Evolutionary conservation across 2,797 vertebrate species (phyloP).

Genomic region (Hypotaenidia philippensis): DNA sequence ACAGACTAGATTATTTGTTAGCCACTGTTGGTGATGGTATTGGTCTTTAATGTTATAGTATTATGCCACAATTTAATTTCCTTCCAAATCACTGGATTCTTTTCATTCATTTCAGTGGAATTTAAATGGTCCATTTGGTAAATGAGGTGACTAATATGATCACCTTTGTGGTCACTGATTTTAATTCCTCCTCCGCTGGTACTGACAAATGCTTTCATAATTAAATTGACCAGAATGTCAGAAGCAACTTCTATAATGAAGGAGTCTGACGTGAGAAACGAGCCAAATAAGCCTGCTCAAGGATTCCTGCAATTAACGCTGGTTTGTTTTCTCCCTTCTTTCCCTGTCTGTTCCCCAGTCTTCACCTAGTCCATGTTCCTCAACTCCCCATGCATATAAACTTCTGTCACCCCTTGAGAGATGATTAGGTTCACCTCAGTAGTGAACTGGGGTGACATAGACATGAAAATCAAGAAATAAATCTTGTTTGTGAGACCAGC

Average conservation of each 20-base stretch:
- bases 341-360: not conserved
- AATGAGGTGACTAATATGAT: not conserved
- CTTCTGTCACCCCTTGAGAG: not conserved
- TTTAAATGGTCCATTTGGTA: not conserved
- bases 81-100: not conserved
- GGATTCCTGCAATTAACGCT: not conserved
- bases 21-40: not conserved
- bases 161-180: not conserved
- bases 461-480: not conserved
- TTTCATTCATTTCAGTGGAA: not conserved
- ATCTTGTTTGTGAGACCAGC: not conserved
- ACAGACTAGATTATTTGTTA: not conserved
- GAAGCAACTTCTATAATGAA: not conserved
- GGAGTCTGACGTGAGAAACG: not conserved
- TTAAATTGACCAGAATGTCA: not conserved
- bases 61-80: not conserved
- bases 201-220: not conserved
- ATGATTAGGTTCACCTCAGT: not conserved
- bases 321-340: not conserved
- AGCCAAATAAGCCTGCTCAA: not conserved
- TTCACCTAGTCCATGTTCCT: not conserved
- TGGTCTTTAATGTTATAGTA: not conserved
- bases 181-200: not conserved
- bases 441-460: not conserved
- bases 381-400: not conserved